phyloP scores from a whole-genome alignment of 2,797 vertebrate species.

The Tympanoctomys barrerae region DNA sequence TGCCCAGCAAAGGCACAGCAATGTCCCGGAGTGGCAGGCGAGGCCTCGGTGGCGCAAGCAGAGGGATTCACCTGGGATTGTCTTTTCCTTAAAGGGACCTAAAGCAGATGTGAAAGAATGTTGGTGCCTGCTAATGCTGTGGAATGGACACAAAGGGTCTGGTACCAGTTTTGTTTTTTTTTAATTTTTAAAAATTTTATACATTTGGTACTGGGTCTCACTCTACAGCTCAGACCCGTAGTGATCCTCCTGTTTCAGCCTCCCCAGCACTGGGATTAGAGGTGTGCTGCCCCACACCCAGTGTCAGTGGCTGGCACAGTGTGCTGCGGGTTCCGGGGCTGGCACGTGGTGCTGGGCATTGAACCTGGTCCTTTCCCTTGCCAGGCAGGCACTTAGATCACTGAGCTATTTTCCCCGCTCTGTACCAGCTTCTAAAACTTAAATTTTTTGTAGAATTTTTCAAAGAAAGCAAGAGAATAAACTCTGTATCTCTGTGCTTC shows the following conservation, averaged over 20 bases:
- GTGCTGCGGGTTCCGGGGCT: no score
- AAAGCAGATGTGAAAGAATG: not conserved
- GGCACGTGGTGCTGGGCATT: no score
- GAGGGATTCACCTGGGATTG: not conserved
- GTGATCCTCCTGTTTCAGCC: no score
- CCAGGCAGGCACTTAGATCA: no score
- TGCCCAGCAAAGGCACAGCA: not conserved
- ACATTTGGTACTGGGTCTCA: no score
- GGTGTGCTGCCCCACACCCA: no score
- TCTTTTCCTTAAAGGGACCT: conserved; percentile 32
- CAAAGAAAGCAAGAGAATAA: not conserved
- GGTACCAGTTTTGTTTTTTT: no score
- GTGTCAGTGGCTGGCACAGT: no score
- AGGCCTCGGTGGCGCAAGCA: not conserved
- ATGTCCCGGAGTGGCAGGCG: not conserved
- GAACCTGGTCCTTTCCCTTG: no score
- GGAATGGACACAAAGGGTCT: not conserved
- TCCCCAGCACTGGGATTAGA: no score
- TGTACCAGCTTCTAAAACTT: not conserved
- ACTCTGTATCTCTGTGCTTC: not conserved
- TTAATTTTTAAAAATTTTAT: no score
- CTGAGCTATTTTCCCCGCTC: not conserved
- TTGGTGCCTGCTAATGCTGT: not conserved
- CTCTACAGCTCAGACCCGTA: no score
- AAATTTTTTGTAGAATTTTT: not conserved